Evolutionary conservation across 2,797 vertebrate genomes (phyloP).

Genomic region (Xiphophorus birchmanni): DNA sequence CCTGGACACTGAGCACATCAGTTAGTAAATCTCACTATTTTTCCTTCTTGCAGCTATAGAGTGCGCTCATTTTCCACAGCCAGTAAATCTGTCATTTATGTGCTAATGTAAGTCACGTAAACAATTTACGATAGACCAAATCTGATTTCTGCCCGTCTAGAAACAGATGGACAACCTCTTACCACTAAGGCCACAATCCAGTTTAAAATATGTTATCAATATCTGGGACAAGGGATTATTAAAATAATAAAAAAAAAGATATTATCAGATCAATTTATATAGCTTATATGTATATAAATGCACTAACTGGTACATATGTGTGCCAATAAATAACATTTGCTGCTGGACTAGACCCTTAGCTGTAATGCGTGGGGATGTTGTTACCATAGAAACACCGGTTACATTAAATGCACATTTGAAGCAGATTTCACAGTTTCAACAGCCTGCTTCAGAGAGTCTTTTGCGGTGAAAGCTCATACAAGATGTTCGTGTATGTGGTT

Average conservation of each 20-base stretch:
- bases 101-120: neutral
- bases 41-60: neutral
- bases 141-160: neutral
- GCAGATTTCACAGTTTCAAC: slow-evolving; percentile 31
- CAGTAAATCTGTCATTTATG: slow-evolving; percentile 5
- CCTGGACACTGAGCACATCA: neutral
- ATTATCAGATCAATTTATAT: neutral
- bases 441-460: slow-evolving; percentile 23
- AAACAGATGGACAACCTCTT: slow-evolving; percentile 1
- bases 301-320: neutral
- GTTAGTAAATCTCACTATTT: neutral
- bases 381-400: slow-evolving; percentile 75
- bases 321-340: slow-evolving; percentile 20
- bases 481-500: neutral
- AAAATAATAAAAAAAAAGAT: slow-evolving; percentile 1
- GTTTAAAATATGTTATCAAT: slow-evolving; percentile 3
- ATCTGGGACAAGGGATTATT: slow-evolving; percentile 16
- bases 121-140: neutral
- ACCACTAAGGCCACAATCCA: neutral
- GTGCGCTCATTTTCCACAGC: neutral
- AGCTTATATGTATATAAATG: slow-evolving; percentile 3
- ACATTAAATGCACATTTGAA: slow-evolving; percentile 59
- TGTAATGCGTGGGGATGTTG: slow-evolving; percentile 51
- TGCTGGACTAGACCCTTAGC: slow-evolving; percentile 38
- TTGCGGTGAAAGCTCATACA: neutral